Evolutionary conservation across 2,888 invertebrate genomes (phyloP), one percentile per base, ranked within the genome.

Genomic region (Sclerodermus sp.): DNA sequence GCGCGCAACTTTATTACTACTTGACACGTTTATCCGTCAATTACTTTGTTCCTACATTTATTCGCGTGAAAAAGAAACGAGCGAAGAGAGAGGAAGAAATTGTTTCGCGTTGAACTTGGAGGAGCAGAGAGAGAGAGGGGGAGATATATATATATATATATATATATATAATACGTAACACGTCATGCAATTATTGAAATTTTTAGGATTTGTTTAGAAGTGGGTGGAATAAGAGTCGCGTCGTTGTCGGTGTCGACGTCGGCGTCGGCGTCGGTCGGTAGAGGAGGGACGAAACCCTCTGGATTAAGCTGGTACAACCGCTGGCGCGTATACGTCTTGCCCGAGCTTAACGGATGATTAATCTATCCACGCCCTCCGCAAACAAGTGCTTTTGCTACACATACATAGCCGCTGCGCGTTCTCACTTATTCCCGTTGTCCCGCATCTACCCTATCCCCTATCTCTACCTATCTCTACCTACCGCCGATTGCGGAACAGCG

Each of bases 261-360:
- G n/a, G n/a, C n/a, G n/a, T n/a, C n/a, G n/a, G n/a, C n/a, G n/a
- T n/a, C n/a, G n/a, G n/a, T n/a, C n/a, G n/a, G n/a, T n/a, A n/a
- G 23, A 3, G 8, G 8, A 23, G 57, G 57, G 63, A 56, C 55
- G 32, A 46, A 18, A 56, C 55, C 31, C 49, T 57, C 32, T 56
- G 70, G 67, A 69, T 73, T 71, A 68, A 68, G 61, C 62, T 48
- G 60, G 65, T 55, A 62, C 62, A 64, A 66, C 66, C 60, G 60
- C 53, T 60, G 58, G 58, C 58, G 58, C 58, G 59, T 63, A 63
- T 13, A 60, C 67, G 64, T 69, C 70, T 70, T 69, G 62, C 66
- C 58, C 60, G 57, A 62, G 71, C 66, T 73, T 70, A 71, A 66
- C 62, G 67, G 68, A 72, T 72, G 70, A 74, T 74, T 73, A 72